Base-by-base conservation (phyloP, 2,113 vertebrate species). In the Acanthochromis polyacanthus region DNA sequence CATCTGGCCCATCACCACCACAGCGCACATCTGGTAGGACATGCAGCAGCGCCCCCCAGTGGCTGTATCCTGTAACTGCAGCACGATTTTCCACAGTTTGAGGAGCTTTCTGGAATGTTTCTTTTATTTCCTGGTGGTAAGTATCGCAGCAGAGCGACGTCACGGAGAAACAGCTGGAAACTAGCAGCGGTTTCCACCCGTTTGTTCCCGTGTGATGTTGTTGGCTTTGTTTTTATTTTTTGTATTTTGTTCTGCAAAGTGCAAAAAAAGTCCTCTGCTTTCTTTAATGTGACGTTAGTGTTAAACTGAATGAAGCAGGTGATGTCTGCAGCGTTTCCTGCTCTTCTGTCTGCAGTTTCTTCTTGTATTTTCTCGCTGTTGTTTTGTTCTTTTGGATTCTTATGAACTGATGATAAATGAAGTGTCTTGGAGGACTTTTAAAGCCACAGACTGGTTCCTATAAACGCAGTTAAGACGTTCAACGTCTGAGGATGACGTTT, bases 151-250 rank as follows among this genome's bases (percentile, higher is more conserved):
- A 74, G 5, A 81, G 25, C 65, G 82, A 79, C 71, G 67, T 76
- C 72, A 82, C 76, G 69, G 75, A 83, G 84, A 91, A 89, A 91
- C 81, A 22, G 80, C 82, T 85, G 61, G 72, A 87, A 91, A 89
- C 75, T 17, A 71, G 89, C 92, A 94, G 88, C 89, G 15, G 79
- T 90, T 93, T 87, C 69, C 11, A 82, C 85, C 73, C 14, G 82
- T 88, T 91, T 90, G 72, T 87, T 82, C 76, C 40, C 63, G 73
- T 89, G 68, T 90, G 10, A 59, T 75, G 65, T 64, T 74, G 58
- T 64, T 84, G 60, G 6, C 32, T 43, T 46, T 69, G 55, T 75
- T 74, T 62, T 19, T 46, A 5, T 46, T 74, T 63, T 75, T 59
- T 71, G 53, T 30, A 65, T 53, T 67, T 17, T 74, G 55, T 79